Conservation (phyloP, 2,888 invertebrate species). For the Scaptomyza reducta region DNA sequence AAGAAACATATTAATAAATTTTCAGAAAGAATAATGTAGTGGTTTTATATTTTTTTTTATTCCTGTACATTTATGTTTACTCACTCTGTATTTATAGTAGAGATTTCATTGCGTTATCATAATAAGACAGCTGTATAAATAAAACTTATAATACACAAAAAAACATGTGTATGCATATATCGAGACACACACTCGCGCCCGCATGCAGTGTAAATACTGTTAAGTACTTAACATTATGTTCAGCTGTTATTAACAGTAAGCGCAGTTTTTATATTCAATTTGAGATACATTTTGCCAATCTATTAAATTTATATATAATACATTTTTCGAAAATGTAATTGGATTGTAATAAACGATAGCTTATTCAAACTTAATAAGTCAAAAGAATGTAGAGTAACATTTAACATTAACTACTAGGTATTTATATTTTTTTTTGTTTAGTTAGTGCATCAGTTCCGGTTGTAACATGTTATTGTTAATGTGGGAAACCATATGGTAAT, state of each 20-base stretch:
- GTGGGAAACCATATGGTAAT: too few species aligned
- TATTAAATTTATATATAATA: neutral
- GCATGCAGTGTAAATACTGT: neutral
- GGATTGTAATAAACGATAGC: too few species aligned
- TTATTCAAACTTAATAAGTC: too few species aligned
- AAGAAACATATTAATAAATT: neutral
- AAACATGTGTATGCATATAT: neutral
- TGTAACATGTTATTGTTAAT: too few species aligned
- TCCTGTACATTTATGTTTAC: neutral
- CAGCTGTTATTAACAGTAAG: slow-evolving; percentile 3
- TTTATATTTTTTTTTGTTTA: too few species aligned
- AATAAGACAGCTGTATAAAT: slow-evolving; percentile 5
- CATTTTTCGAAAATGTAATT: too few species aligned
- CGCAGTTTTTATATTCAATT: neutral
- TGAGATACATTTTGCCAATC: neutral
- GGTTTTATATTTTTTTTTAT: too few species aligned
- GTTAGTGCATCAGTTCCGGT: too few species aligned
- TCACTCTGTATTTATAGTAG: slow-evolving; percentile 24
- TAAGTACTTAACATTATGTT: neutral
- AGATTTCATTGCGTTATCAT: slow-evolving; percentile 26
- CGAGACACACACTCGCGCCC: neutral
- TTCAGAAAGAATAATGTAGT: neutral
- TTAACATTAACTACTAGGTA: too few species aligned
- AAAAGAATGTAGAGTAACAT: too few species aligned
- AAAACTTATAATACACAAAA: neutral